A percentile compares a stretch with the other conserved stretches of the same genome.
phyloP scores from a whole-genome alignment of 2,113 vertebrate genomes.

The Rhabdomys dilectus region DNA sequence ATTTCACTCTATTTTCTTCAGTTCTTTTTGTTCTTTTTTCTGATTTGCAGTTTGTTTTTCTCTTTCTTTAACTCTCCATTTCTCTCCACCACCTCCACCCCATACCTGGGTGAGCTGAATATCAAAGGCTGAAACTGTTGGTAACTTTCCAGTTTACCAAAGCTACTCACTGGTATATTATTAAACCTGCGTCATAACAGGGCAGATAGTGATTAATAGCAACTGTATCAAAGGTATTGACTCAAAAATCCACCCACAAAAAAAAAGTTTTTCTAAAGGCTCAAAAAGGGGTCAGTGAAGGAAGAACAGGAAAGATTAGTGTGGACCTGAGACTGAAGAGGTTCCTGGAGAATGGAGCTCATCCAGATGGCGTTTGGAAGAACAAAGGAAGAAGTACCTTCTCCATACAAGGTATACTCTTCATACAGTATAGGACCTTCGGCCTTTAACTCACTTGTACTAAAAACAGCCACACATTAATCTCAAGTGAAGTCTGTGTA shows the following conservation, averaged over 20 bases:
- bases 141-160: conserved; percentile 91
- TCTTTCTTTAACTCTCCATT: conserved; percentile 88
- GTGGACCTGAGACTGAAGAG: conserved; percentile 66
- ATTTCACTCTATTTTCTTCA: conserved; percentile 88
- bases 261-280: conserved; percentile 80
- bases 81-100: conserved; percentile 70
- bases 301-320: conserved; percentile 47
- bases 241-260: conserved; percentile 58
- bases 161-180: conserved; percentile 90
- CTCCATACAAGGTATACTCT: neutral
- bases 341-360: conserved; percentile 65
- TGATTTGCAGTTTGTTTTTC: conserved; percentile 83
- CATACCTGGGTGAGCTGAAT: conserved; percentile 93
- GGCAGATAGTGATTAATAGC: conserved; percentile 88
- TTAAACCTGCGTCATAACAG: conserved; percentile 89
- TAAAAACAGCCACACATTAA: conserved; percentile 68
- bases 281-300: conserved; percentile 73
- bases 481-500: conserved; percentile 70
- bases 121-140: conserved; percentile 92
- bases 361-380: conserved; percentile 59
- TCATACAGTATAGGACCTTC: conserved; percentile 56
- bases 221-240: conserved; percentile 87
- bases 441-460: conserved; percentile 64
- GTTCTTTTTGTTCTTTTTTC: conserved; percentile 86
- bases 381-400: conserved; percentile 57